phyloP scores from a whole-genome alignment of 2,113 vertebrate species.

The Benitochromis conjunctus region DNA sequence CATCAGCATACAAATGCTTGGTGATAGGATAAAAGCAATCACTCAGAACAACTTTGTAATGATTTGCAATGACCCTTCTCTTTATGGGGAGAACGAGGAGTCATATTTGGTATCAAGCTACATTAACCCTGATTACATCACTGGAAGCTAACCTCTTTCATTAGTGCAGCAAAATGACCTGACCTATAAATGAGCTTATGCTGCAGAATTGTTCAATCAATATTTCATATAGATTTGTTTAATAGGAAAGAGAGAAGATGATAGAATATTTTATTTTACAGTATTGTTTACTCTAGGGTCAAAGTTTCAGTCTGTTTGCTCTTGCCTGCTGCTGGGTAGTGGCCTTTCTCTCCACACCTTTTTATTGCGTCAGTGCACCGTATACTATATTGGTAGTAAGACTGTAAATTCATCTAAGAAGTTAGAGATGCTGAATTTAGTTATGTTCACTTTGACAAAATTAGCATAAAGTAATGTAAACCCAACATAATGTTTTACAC shows the following conservation, averaged over 20 bases:
- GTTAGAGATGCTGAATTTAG: background rate
- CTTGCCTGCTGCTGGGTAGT: background rate
- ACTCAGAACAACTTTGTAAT: background rate
- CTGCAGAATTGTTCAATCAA: background rate
- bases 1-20: background rate
- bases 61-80: background rate
- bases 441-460: background rate
- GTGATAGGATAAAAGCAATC: background rate
- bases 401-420: background rate
- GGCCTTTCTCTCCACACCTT: background rate
- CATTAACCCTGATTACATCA: background rate
- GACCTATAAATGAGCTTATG: background rate
- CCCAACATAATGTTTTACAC: background rate
- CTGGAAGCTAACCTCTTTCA: background rate
- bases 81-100: background rate
- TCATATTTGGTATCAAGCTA: background rate
- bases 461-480: background rate
- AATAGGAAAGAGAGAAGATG: background rate
- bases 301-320: background rate
- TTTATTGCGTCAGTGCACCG: background rate
- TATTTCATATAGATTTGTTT: background rate
- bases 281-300: background rate
- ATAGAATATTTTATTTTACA: background rate
- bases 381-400: background rate
- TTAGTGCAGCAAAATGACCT: background rate